Conservation (phyloP, 2,113 vertebrate genomes). For the Cyanistes caeruleus region DNA sequence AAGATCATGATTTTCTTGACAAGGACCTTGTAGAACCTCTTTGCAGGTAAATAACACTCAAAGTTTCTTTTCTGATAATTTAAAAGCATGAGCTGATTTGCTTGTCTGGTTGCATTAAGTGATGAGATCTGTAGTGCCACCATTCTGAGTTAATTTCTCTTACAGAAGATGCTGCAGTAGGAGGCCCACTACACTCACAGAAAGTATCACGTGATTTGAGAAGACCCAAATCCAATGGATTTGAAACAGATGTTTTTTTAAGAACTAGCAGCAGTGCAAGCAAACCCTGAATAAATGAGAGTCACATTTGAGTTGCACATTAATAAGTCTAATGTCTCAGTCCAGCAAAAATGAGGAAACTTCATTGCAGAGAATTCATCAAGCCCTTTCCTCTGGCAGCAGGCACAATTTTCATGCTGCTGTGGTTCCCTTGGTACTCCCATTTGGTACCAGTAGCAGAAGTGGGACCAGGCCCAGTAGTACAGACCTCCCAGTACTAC, state of each 20-base stretch:
- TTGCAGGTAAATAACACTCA: slow-evolving; percentile 85
- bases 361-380: background rate
- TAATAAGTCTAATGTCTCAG: background rate
- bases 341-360: background rate
- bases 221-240: background rate
- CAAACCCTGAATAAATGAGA: background rate
- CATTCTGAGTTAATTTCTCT: background rate
- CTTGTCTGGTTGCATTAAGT: background rate
- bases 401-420: background rate
- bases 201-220: background rate
- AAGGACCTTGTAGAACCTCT: slow-evolving; percentile 98
- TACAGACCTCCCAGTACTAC: background rate
- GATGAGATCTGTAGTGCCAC: background rate
- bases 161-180: background rate
- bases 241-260: background rate
- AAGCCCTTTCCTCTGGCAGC: background rate
- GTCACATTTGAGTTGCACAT: background rate
- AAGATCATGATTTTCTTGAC: slow-evolving; percentile 97
- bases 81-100: background rate
- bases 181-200: background rate
- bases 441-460: background rate
- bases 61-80: slow-evolving; percentile 6
- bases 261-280: background rate
- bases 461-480: background rate
- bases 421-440: background rate